Conservation (phyloP, 2,797 vertebrate species). For the Rhyacichthys aspro region DNA sequence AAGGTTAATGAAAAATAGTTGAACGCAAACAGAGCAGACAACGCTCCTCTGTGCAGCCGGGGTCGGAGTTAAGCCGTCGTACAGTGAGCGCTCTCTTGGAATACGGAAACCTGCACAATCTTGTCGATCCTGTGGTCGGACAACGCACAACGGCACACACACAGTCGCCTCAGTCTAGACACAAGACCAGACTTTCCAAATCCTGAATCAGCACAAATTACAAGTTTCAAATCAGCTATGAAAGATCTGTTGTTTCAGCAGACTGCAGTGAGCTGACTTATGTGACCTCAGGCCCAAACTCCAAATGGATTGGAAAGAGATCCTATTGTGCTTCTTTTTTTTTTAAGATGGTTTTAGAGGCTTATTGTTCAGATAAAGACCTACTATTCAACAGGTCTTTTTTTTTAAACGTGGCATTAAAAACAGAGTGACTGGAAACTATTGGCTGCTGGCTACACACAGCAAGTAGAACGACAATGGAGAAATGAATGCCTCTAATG, state of each 20-base stretch:
- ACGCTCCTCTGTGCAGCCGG: constrained; percentile 20
- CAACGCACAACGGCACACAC: constrained; percentile 33
- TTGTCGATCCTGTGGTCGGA: constrained; percentile 33
- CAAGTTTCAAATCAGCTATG: constrained; percentile 58
- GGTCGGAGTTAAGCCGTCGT: constrained; percentile 12
- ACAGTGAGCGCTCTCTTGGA: constrained; percentile 34
- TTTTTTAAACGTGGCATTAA: no score
- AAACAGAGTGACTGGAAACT: no score
- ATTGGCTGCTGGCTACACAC: no score
- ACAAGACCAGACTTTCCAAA: constrained; percentile 70
- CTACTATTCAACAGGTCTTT: no score
- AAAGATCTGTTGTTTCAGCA: constrained; percentile 55
- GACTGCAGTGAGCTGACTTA: constrained; percentile 27
- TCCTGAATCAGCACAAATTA: constrained; percentile 68
- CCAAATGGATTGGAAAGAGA: constrained; percentile 1
- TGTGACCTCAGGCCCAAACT: constrained; percentile 19
- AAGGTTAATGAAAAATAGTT: constrained; percentile 46
- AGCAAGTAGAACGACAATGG: no score
- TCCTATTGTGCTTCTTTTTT: constrained; percentile 9
- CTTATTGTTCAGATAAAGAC: constrained; percentile 2
- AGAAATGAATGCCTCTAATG: no score
- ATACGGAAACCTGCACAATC: constrained; percentile 24
- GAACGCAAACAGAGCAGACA: constrained; percentile 29
- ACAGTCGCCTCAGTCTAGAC: constrained; percentile 61
- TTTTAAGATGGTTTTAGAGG: neutral